These are phyloP conservation scores for Megamerina dolium DNA, from an alignment of 2,888 invertebrate genomes.

Conservation along the genomic window DNA sequence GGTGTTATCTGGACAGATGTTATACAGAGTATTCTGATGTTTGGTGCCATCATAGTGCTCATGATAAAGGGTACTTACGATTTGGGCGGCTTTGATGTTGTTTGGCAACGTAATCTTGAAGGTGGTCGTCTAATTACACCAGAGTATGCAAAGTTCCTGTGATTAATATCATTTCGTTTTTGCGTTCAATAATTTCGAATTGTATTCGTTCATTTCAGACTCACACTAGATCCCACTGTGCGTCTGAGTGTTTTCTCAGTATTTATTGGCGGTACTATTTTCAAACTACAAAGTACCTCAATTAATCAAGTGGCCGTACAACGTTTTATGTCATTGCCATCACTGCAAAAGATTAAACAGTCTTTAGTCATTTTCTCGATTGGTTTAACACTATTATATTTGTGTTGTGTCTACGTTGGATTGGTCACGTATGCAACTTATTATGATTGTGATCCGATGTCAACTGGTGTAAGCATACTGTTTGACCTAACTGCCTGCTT, in stretches of 20 bases:
- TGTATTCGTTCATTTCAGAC: conserved; percentile 51
- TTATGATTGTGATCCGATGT: conserved; percentile 69
- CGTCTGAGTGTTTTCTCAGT: conserved; percentile 75
- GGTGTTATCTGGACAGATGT: conserved; percentile 79
- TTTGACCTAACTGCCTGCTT: neutral
- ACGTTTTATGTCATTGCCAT: conserved; percentile 70
- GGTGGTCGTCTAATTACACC: conserved; percentile 66
- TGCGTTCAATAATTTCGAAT: neutral
- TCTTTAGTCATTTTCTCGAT: conserved; percentile 61
- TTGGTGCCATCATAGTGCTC: conserved; percentile 64
- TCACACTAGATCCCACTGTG: conserved; percentile 70
- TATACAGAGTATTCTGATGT: conserved; percentile 69
- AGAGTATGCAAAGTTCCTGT: conserved; percentile 49
- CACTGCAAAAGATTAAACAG: conserved; percentile 61
- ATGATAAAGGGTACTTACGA: conserved; percentile 67
- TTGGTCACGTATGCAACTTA: conserved; percentile 69
- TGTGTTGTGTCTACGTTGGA: conserved; percentile 65
- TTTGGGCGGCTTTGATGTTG: conserved; percentile 61
- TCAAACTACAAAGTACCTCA: conserved; percentile 67
- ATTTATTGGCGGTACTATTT: conserved; percentile 66
- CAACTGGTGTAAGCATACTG: conserved; percentile 60
- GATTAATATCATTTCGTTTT: neutral
- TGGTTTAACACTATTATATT: conserved; percentile 57
- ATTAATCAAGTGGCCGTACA: conserved; percentile 82
- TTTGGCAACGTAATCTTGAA: conserved; percentile 61